Percentiles rank a stretch among this genome's conserved stretches.
Conservation (phyloP, 2,888 invertebrate species). For the Cerastis rubricosa region DNA sequence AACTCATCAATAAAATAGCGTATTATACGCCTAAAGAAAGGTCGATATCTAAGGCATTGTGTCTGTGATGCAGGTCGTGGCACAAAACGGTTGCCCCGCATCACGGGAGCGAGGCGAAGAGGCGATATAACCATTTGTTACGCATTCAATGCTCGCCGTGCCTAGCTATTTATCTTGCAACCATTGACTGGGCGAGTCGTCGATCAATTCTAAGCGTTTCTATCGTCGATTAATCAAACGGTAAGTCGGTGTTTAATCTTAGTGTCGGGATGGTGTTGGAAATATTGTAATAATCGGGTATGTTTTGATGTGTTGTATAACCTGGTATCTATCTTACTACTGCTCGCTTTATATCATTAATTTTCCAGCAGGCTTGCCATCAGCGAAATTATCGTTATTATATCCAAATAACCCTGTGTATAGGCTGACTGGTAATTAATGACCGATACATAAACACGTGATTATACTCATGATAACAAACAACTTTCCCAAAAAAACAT, state of each 20-base stretch:
- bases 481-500: too few relatives aligned
- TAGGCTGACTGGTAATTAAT: too few relatives aligned
- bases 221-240: conserved; percentile 79
- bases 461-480: too few relatives aligned
- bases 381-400: neutral
- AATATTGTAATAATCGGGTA: conserved; percentile 49
- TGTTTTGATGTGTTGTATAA: conserved; percentile 11
- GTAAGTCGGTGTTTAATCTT: conserved; percentile 71
- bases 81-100: conserved; percentile 80
- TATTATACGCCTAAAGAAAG: conserved; percentile 66
- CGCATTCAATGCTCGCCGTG: conserved; percentile 80
- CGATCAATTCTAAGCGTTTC: conserved; percentile 80
- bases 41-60: conserved; percentile 75
- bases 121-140: conserved; percentile 83
- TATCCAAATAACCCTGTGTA: too few relatives aligned
- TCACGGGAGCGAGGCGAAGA: conserved; percentile 73
- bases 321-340: neutral
- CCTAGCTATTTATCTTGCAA: conserved; percentile 81
- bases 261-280: conserved; percentile 50
- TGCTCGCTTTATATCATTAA: neutral
- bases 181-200: conserved; percentile 81
- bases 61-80: conserved; percentile 78
- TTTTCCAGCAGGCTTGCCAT: neutral
- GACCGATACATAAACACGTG: too few relatives aligned
- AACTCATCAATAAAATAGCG: conserved; percentile 72